Conservation (phyloP, 2,888 invertebrate species). For the Acrocyrtus sp. region DNA sequence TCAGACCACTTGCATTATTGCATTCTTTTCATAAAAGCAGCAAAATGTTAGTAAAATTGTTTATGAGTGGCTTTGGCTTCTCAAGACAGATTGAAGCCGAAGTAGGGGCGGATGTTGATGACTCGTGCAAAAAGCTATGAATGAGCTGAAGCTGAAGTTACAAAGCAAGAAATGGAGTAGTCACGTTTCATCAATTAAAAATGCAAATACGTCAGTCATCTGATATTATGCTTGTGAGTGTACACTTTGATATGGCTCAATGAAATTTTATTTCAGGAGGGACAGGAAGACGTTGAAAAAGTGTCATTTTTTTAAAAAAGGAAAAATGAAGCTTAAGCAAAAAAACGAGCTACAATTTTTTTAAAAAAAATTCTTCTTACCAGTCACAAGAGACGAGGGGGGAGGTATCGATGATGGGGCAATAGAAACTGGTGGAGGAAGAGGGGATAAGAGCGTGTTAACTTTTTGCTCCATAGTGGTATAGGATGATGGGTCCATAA, state of each 20-base stretch:
- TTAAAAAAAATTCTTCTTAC: conserved; percentile 20
- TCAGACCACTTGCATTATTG: background rate
- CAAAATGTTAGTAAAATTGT: too few relatives aligned
- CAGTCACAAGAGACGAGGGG: conserved; percentile 48
- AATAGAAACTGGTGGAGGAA: conserved; percentile 52
- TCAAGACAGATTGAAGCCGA: too few relatives aligned
- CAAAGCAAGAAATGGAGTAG: conserved; percentile 19
- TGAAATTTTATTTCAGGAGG: too few relatives aligned
- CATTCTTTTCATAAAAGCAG: conserved; percentile 3
- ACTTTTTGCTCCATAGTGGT: conserved; percentile 66
- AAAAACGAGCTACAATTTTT: background rate
- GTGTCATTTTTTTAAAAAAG: too few relatives aligned
- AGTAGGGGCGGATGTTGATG: conserved; percentile 34
- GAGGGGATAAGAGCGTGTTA: conserved; percentile 65
- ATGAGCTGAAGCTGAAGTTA: conserved; percentile 1
- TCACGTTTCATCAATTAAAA: conserved; percentile 45
- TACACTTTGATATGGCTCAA: too few relatives aligned
- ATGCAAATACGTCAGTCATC: too few relatives aligned
- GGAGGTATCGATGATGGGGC: conserved; percentile 46
- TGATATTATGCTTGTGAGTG: too few relatives aligned
- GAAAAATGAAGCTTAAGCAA: background rate
- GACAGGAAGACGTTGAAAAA: too few relatives aligned
- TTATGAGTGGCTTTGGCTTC: too few relatives aligned
- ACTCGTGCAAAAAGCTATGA: conserved; percentile 39
- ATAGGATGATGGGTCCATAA: conserved; percentile 71